phyloP scores from a whole-genome alignment of 1,140 invertebrate species.

The Akabosia matsudoensis region DNA sequence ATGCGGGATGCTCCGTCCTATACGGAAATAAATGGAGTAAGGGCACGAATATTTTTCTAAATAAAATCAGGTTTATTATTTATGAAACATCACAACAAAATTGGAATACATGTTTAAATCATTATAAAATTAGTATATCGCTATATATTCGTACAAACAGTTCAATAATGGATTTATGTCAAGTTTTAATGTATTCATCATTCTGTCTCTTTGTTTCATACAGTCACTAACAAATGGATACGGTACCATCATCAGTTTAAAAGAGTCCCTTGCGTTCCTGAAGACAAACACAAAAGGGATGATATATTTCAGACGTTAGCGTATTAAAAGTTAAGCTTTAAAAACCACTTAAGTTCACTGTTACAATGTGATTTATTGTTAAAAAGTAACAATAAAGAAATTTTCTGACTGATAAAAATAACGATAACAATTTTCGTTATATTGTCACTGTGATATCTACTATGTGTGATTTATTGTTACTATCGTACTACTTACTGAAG shows the following conservation, averaged over 20 bases:
- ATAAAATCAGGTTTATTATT: background rate
- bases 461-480: too few species aligned
- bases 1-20: constrained; percentile 95
- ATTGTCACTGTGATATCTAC: too few species aligned
- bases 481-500: too few species aligned
- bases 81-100: background rate
- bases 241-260: constrained; percentile 44
- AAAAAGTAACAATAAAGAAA: too few species aligned
- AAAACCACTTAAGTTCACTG: too few species aligned
- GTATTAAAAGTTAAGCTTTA: background rate
- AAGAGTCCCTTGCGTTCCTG: constrained; percentile 35
- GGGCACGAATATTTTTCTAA: constrained; percentile 44
- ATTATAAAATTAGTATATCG: constrained; percentile 10
- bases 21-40: constrained; percentile 94
- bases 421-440: too few species aligned
- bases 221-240: constrained; percentile 49
- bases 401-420: too few species aligned
- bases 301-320: constrained; percentile 1
- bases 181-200: too few species aligned
- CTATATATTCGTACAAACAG: background rate
- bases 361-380: too few species aligned
- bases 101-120: background rate
- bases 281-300: constrained; percentile 9
- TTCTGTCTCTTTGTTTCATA: background rate
- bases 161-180: too few species aligned